These are phyloP conservation scores for Python bivittatus DNA, from an alignment of 2,113 vertebrate species.

Conservation along the genomic window DNA sequence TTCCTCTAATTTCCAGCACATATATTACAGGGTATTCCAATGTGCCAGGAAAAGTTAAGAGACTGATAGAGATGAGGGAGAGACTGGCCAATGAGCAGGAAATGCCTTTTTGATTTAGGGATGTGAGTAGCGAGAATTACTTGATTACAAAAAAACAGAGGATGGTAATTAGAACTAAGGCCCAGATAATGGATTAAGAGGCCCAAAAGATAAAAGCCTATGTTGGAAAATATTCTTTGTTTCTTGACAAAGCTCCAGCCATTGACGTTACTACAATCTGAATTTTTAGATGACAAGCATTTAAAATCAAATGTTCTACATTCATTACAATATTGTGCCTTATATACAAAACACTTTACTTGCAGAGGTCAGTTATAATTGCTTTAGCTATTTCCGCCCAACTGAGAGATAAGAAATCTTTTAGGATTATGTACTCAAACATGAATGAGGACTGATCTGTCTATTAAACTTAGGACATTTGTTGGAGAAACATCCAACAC, in stretches of 20 bases:
- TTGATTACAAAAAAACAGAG: neutral
- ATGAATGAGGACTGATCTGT: slow-evolving; percentile 47
- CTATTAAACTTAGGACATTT: slow-evolving; percentile 63
- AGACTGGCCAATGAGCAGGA: neutral
- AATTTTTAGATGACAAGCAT: slow-evolving; percentile 12
- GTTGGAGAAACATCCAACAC: slow-evolving; percentile 68
- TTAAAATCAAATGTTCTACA: slow-evolving; percentile 17
- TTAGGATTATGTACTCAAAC: slow-evolving; percentile 46
- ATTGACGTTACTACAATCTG: neutral
- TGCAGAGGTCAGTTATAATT: slow-evolving; percentile 39
- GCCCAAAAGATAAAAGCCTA: neutral
- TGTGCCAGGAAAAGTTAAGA: neutral
- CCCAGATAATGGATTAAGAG: neutral
- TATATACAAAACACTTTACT: slow-evolving; percentile 23
- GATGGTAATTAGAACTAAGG: neutral
- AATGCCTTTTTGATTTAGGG: neutral
- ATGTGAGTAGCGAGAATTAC: neutral
- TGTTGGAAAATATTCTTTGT: no score
- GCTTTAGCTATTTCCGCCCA: slow-evolving; percentile 52
- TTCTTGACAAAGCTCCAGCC: neutral
- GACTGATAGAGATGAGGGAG: neutral
- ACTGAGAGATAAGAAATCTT: slow-evolving; percentile 57
- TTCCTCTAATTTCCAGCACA: neutral
- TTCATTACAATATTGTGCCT: neutral
- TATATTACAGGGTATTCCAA: neutral